Conservation (phyloP, 2,888 invertebrate genomes). For the Melitaea athalia region DNA sequence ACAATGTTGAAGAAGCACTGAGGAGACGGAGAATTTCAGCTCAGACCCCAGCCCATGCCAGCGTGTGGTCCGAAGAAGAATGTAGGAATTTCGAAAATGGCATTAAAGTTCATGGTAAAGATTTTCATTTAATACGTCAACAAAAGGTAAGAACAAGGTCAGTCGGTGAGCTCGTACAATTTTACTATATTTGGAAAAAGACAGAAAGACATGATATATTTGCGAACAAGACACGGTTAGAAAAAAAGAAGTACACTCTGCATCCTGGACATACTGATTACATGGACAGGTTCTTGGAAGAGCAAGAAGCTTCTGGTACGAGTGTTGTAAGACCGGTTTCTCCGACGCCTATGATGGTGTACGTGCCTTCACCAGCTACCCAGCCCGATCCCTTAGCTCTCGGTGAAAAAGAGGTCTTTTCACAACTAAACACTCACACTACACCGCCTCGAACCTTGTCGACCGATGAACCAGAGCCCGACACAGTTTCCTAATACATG, state of each 20-base stretch:
- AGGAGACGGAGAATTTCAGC: slow-evolving; percentile 89
- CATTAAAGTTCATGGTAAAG: slow-evolving; percentile 95
- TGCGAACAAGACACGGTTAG: slow-evolving; percentile 93
- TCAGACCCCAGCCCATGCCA: slow-evolving; percentile 86
- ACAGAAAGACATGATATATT: slow-evolving; percentile 97
- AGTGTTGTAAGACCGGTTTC: slow-evolving; percentile 81
- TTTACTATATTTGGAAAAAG: slow-evolving; percentile 99
- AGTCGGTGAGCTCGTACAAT: slow-evolving; percentile 98
- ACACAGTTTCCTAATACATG: slow-evolving; percentile 72
- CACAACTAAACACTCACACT: slow-evolving; percentile 69
- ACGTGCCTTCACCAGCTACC: slow-evolving; percentile 63
- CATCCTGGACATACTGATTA: slow-evolving; percentile 97
- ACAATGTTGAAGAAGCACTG: slow-evolving; percentile 96
- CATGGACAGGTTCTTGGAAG: slow-evolving; percentile 95
- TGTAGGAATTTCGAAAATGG: slow-evolving; percentile 98
- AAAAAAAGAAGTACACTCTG: slow-evolving; percentile 95
- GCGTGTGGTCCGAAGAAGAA: slow-evolving; percentile 98
- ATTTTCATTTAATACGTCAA: slow-evolving; percentile 96
- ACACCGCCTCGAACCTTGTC: slow-evolving; percentile 67
- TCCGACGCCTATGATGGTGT: slow-evolving; percentile 84
- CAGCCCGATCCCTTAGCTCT: slow-evolving; percentile 76
- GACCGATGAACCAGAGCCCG: slow-evolving; percentile 72
- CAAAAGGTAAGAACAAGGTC: slow-evolving; percentile 96
- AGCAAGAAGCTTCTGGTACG: slow-evolving; percentile 89
- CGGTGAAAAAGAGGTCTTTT: slow-evolving; percentile 78